Evolutionary conservation across 1,140 invertebrate genomes (phyloP), one percentile per base, ranked within the genome.

Genomic region (Triops cancriformis): DNA sequence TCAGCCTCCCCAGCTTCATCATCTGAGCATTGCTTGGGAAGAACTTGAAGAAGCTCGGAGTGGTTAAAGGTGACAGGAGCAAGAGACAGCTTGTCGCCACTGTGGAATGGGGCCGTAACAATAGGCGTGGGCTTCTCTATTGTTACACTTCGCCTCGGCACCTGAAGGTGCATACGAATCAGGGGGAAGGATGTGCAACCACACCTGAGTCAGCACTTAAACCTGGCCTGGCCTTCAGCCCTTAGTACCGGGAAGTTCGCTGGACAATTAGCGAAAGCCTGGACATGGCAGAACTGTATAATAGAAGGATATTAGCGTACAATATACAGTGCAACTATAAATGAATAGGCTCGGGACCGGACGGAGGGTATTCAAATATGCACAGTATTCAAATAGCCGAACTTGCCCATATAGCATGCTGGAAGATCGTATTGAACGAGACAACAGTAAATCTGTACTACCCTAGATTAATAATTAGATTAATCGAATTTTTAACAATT

Each of bases 11-110:
- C 10, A 64, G n/a, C 51, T 64, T 23, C 51, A 64, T 64, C 51
- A 64, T 64, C 51, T 64, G 51, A 4, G 18, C 51, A 14, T 23
- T 64, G 9, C 51, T 64, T 64, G 10, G 6, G 51, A 23, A 18
- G 51, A n/a, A 18, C 23, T 64, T 64, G 18, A 64, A 64, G 14
- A 45, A 64, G 14, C 51, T 64, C 4, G 5, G 23, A 64, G 23
- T n/a, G 51, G 51, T 64, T n/a, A 14, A 23, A 23, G n/a, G 14
- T 64, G 51, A 64, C 51, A 64, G 14, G 51, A 64, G 18, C 51
- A 64, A 64, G 51, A 64, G 51, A 64, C 51, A 64, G 51, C 51
- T 64, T 64, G 51, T 64, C 51, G 51, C 51, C 51, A 64, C 51
- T 64, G 51, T 64, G 51, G 51, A 64, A 64, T 64, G 51, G 51